A percentile compares a stretch with the other conserved stretches of the same genome.
These are phyloP conservation scores for Portunus trituberculatus DNA, from an alignment of 1,140 invertebrate species.

Conservation along the genomic window DNA sequence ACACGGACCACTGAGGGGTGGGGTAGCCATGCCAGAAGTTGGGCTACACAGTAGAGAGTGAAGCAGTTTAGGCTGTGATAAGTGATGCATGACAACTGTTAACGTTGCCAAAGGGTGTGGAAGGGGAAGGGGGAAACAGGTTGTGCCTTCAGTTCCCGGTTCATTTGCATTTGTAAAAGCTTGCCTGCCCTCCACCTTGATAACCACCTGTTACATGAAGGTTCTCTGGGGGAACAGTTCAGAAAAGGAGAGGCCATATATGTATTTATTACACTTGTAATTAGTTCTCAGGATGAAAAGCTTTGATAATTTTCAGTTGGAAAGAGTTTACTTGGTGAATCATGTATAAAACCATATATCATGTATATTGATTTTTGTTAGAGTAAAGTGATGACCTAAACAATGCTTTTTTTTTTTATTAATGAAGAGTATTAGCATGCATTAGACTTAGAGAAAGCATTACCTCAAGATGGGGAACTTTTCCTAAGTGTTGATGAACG, in stretches of 20 bases:
- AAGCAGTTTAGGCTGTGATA: neutral
- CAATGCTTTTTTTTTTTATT: neutral
- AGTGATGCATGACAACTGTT: neutral
- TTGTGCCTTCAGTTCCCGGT: neutral
- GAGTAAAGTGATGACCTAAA: neutral
- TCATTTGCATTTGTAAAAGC: constrained; percentile 11
- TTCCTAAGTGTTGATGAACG: too few species aligned
- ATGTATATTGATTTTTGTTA: constrained; percentile 24
- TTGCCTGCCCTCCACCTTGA: neutral
- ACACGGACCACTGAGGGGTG: neutral
- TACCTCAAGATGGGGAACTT: too few species aligned
- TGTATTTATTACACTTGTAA: neutral
- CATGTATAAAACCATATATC: neutral
- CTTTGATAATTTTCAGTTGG: neutral
- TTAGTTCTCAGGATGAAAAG: neutral
- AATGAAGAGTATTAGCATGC: too few species aligned
- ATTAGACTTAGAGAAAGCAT: too few species aligned
- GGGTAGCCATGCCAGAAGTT: neutral
- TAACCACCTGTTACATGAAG: neutral
- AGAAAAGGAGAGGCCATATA: neutral
- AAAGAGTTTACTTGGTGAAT: constrained; percentile 12
- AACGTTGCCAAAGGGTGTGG: neutral
- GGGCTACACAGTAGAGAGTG: neutral
- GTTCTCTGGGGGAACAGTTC: neutral
- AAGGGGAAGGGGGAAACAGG: neutral